These are phyloP conservation scores for Neoscelio sp. DNA, from an alignment of 2,888 invertebrate species.

Conservation along the genomic window DNA sequence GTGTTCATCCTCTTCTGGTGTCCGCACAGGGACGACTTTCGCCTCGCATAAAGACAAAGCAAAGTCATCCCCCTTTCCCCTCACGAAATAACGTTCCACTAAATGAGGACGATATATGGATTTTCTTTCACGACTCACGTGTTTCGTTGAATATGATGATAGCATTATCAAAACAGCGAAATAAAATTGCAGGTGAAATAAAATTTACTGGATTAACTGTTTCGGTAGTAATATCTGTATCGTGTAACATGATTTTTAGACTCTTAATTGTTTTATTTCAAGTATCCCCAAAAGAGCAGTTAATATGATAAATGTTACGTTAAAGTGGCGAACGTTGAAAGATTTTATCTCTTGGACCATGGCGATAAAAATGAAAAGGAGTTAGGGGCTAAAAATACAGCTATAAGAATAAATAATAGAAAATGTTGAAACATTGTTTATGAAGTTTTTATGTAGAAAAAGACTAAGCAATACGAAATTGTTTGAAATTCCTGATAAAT, in stretches of 20 bases:
- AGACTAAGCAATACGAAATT: too few species aligned
- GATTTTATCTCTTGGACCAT: too few species aligned
- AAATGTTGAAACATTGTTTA: too few species aligned
- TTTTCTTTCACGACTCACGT: constrained; percentile 15
- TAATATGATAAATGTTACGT: too few species aligned
- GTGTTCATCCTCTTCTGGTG: constrained; percentile 10
- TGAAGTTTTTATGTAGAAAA: too few species aligned
- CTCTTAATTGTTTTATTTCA: too few species aligned
- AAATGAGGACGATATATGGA: constrained; percentile 23
- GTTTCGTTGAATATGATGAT: constrained; percentile 18
- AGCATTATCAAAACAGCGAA: constrained; percentile 11
- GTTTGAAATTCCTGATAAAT: too few species aligned
- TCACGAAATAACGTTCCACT: constrained; percentile 18
- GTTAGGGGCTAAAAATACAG: too few species aligned
- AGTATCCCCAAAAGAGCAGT: too few species aligned
- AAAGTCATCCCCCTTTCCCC: constrained; percentile 17
- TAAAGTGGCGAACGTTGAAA: too few species aligned
- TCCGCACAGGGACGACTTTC: constrained; percentile 6
- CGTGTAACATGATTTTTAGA: neutral
- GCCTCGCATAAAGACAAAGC: constrained; percentile 11
- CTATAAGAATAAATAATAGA: too few species aligned
- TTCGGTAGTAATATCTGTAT: constrained; percentile 6
- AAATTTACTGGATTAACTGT: constrained; percentile 2
- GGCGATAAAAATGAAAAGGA: too few species aligned
- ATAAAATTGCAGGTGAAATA: constrained; percentile 2